A percentile compares a stretch with the other conserved stretches of the same genome.
Evolutionary conservation across 2,888 invertebrate species (phyloP).

Genomic region (Lepidochrysops patricia): DNA sequence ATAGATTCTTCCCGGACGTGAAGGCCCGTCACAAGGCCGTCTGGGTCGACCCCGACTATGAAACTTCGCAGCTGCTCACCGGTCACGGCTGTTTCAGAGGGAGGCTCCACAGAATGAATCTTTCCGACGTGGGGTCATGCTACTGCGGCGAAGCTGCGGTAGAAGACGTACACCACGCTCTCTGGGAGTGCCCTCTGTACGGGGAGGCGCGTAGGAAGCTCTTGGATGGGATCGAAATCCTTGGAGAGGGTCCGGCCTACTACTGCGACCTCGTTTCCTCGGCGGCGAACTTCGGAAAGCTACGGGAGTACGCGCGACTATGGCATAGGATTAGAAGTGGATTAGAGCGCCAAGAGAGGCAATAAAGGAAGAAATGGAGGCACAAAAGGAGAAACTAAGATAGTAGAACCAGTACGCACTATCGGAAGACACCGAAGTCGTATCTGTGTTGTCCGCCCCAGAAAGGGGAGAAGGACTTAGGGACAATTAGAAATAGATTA

Average conservation of each 20-base stretch:
- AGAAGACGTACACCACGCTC: not conserved
- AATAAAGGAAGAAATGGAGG: too few relatives aligned
- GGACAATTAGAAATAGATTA: too few relatives aligned
- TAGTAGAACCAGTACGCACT: too few relatives aligned
- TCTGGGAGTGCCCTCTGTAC: not conserved
- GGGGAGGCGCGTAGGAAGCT: not conserved
- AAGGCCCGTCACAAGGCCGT: constrained; percentile 14
- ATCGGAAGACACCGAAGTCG: not conserved
- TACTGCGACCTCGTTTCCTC: not conserved
- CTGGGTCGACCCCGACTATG: constrained; percentile 29
- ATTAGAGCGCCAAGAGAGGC: too few relatives aligned
- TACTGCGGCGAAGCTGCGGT: not conserved
- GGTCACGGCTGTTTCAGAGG: constrained; percentile 27
- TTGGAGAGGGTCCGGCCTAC: not conserved
- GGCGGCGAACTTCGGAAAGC: not conserved
- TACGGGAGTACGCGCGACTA: not conserved
- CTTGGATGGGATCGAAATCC: not conserved
- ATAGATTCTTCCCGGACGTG: constrained; percentile 28
- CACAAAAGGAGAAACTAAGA: too few relatives aligned
- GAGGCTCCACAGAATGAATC: constrained; percentile 20
- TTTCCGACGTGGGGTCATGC: constrained; percentile 11
- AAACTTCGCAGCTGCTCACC: constrained; percentile 22
- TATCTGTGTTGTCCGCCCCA: too few relatives aligned
- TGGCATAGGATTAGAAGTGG: not conserved
- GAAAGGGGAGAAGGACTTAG: too few relatives aligned